phyloP scores from a whole-genome alignment of 2,888 invertebrate species.

The Troides oblongomaculatus region DNA sequence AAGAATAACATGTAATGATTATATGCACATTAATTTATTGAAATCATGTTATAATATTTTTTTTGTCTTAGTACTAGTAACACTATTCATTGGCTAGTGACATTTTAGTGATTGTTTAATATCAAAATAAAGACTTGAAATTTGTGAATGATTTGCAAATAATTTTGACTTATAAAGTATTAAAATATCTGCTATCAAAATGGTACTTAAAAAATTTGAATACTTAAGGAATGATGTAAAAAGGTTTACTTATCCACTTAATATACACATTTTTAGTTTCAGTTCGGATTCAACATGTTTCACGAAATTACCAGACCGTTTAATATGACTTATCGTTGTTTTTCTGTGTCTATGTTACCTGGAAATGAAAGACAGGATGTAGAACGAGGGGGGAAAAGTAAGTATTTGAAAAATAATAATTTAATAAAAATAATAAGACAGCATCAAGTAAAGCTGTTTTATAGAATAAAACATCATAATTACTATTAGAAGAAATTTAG shows the following conservation, averaged over 20 bases:
- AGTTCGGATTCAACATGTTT: slow-evolving; percentile 94
- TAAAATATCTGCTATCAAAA: slow-evolving; percentile 41
- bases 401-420: slow-evolving; percentile 42
- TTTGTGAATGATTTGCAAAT: slow-evolving; percentile 50
- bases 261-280: slow-evolving; percentile 78
- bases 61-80: neutral
- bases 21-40: neutral
- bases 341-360: slow-evolving; percentile 96
- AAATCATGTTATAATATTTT: neutral
- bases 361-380: slow-evolving; percentile 96
- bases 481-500: neutral
- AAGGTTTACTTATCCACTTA: slow-evolving; percentile 40
- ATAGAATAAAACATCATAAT: neutral
- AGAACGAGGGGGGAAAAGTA: slow-evolving; percentile 98
- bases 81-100: neutral
- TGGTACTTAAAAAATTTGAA: slow-evolving; percentile 43
- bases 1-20: neutral
- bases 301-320: slow-evolving; percentile 90
- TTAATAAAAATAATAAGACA: neutral
- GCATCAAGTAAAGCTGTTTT: neutral
- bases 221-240: slow-evolving; percentile 3
- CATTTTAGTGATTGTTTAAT: slow-evolving; percentile 25
- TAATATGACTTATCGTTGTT: slow-evolving; percentile 92
- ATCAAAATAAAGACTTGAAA: slow-evolving; percentile 19
- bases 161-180: slow-evolving; percentile 37